Conservation (phyloP, 2,113 vertebrate genomes). For the Heterotis niloticus region DNA sequence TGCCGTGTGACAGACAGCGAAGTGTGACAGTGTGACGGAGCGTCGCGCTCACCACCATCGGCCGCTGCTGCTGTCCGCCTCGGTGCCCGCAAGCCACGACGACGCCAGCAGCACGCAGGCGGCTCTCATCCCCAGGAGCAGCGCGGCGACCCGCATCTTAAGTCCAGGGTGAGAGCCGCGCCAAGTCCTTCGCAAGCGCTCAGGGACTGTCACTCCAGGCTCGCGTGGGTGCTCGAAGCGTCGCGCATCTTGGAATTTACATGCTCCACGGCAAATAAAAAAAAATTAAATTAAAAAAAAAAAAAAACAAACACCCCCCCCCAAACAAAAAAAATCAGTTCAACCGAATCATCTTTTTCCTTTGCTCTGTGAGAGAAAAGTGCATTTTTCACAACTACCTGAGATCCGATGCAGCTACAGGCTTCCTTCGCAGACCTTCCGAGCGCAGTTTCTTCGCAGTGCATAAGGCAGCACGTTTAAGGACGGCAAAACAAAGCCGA, state of each 20-base stretch:
- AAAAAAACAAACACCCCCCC: too few relatives aligned
- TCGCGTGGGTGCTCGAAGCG: too few relatives aligned
- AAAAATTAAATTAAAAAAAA: not conserved
- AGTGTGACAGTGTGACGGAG: too few relatives aligned
- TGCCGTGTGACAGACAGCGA: too few relatives aligned
- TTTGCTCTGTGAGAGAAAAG: too few relatives aligned
- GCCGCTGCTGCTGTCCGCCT: slow-evolving; percentile 84
- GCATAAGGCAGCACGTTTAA: too few relatives aligned
- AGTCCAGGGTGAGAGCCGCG: slow-evolving; percentile 33
- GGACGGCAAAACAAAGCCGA: not conserved
- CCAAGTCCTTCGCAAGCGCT: not conserved
- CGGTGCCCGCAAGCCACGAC: slow-evolving; percentile 77
- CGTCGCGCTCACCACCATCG: slow-evolving; percentile 78
- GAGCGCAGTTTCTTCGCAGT: too few relatives aligned
- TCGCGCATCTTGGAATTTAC: too few relatives aligned
- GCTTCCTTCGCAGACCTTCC: not conserved
- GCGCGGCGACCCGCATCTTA: slow-evolving; percentile 73
- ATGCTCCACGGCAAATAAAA: not conserved
- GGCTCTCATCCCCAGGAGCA: slow-evolving; percentile 77
- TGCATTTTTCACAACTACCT: too few relatives aligned
- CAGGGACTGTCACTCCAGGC: not conserved
- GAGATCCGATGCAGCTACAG: too few relatives aligned
- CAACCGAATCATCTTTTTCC: too few relatives aligned
- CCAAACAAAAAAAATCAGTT: too few relatives aligned
- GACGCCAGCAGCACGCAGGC: slow-evolving; percentile 75